These are phyloP conservation scores for Hippoglossus hippoglossus DNA, from an alignment of 2,797 vertebrate genomes.

Conservation along the genomic window DNA sequence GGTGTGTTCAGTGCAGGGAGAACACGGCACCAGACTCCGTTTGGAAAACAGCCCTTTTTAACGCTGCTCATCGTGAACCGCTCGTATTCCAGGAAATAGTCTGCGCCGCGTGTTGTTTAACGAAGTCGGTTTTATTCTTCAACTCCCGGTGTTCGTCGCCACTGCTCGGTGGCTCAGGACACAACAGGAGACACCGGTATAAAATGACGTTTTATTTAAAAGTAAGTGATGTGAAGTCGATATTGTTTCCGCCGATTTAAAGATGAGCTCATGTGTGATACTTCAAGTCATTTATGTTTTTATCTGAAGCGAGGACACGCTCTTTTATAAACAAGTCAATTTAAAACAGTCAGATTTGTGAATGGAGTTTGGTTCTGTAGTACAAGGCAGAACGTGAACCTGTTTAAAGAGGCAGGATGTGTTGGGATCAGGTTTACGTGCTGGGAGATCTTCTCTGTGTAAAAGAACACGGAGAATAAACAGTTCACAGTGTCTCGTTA, in stretches of 20 bases:
- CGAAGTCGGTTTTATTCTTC: background rate
- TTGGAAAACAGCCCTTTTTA: slow-evolving; percentile 8
- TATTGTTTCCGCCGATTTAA: background rate
- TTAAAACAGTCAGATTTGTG: background rate
- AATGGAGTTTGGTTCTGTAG: background rate
- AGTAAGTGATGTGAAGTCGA: background rate
- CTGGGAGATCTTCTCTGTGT: too few relatives aligned
- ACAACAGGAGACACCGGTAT: background rate
- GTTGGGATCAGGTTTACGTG: background rate
- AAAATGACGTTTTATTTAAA: background rate
- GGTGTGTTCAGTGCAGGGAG: background rate
- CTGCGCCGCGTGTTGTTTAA: too few relatives aligned
- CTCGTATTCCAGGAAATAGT: too few relatives aligned
- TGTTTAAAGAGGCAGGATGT: background rate
- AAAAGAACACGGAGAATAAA: background rate
- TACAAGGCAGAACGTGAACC: background rate
- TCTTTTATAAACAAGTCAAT: accelerated
- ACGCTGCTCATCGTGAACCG: background rate
- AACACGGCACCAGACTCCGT: slow-evolving; percentile 28
- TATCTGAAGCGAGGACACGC: accelerated
- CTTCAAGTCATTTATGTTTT: accelerated
- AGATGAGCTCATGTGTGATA: background rate
- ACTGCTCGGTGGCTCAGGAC: background rate
- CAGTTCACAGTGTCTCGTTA: background rate
- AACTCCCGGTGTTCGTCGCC: background rate